Conservation (phyloP, 2,888 invertebrate species). For the Caenorhabditis sp. region DNA sequence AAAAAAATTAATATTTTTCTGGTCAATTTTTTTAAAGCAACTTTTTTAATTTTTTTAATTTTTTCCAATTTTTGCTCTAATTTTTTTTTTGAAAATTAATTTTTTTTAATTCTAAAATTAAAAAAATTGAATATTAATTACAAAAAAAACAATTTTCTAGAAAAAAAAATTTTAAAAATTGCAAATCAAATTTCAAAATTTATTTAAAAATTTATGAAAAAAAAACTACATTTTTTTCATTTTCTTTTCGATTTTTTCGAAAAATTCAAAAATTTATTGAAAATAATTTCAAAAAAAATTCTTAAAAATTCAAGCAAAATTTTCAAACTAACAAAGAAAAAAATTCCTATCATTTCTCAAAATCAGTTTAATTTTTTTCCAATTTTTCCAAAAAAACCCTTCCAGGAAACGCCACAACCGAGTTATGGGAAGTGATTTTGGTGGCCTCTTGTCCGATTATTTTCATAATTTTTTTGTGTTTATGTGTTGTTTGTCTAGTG, state of each 20-base stretch:
- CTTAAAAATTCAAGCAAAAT: no score
- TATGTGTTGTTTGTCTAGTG: conserved; percentile 62
- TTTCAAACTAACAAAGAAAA: no score
- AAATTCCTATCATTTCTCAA: no score
- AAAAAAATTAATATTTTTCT: neutral
- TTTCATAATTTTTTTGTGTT: conserved; percentile 62
- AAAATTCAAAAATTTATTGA: neutral
- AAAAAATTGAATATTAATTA: neutral
- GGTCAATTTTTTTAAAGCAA: neutral
- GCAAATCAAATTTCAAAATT: neutral
- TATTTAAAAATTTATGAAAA: neutral
- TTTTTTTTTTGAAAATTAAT: neutral
- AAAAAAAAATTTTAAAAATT: conserved; percentile 4
- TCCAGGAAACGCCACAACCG: conserved; percentile 51
- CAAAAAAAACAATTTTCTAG: neutral
- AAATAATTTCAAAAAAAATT: neutral
- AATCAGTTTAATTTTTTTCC: no score
- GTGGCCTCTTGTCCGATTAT: conserved; percentile 64
- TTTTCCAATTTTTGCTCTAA: neutral
- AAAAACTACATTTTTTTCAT: neutral
- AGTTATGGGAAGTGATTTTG: conserved; percentile 64
- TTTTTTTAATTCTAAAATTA: neutral
- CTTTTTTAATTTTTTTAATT: neutral
- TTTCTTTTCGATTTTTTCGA: neutral
- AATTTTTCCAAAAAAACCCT: neutral